Percentiles rank a stretch among this genome's conserved stretches.
Evolutionary conservation across 1,140 invertebrate genomes (phyloP).

Genomic region (Andricus grossulariae): DNA sequence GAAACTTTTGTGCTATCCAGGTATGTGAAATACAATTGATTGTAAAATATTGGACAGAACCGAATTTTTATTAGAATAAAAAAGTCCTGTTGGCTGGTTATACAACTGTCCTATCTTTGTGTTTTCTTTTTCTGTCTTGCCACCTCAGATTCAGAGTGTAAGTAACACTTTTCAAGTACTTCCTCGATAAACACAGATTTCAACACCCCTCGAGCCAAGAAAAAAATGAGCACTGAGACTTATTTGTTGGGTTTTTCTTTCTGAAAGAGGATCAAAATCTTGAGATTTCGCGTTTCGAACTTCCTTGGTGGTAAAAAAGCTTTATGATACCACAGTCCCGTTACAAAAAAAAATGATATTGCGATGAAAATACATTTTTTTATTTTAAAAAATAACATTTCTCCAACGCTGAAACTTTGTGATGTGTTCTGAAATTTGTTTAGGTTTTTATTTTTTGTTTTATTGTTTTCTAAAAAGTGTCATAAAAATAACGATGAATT

Average conservation of each 20-base stretch:
- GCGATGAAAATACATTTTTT: neutral
- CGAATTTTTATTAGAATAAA: neutral
- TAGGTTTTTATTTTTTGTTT: too few species aligned
- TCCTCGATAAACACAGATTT: slow-evolving; percentile 27
- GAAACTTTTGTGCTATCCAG: too few species aligned
- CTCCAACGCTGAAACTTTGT: too few species aligned
- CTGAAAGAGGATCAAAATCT: too few species aligned
- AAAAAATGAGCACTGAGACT: neutral
- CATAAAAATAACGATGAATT: too few species aligned
- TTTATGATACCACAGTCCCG: neutral
- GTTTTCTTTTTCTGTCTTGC: slow-evolving; percentile 30
- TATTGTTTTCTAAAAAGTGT: too few species aligned
- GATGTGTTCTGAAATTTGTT: too few species aligned
- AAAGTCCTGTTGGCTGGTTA: neutral
- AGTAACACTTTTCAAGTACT: slow-evolving; percentile 30
- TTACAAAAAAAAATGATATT: slow-evolving; percentile 3
- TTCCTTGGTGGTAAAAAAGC: neutral
- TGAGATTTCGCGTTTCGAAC: too few species aligned
- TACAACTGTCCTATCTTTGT: slow-evolving; percentile 28
- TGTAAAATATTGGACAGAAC: neutral
- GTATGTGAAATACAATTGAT: neutral
- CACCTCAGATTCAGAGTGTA: slow-evolving; percentile 29
- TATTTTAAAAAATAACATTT: neutral
- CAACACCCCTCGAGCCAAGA: slow-evolving; percentile 10
- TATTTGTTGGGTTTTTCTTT: too few species aligned